phyloP scores from a whole-genome alignment of 2,888 invertebrate species.

The Orthosia cruda region DNA sequence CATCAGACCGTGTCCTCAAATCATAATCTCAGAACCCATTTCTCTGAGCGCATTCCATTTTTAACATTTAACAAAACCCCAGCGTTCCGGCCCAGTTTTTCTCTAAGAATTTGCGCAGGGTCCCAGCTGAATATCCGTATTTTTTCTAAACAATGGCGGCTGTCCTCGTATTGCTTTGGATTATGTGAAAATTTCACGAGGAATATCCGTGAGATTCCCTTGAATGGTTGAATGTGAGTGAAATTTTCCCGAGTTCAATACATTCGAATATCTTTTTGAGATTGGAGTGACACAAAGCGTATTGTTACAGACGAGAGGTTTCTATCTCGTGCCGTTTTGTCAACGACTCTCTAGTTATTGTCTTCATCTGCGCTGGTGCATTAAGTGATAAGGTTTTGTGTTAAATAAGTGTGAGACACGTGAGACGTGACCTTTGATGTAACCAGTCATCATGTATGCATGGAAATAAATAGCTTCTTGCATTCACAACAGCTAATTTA shows the following conservation, averaged over 20 bases:
- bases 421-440: constrained; percentile 47
- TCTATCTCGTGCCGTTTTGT: constrained; percentile 84
- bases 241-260: constrained; percentile 87
- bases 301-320: constrained; percentile 86
- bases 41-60: constrained; percentile 55
- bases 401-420: constrained; percentile 53
- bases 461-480: constrained; percentile 40
- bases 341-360: constrained; percentile 81
- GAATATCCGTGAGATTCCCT: constrained; percentile 79
- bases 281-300: constrained; percentile 89
- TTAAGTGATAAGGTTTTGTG: constrained; percentile 66
- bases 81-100: constrained; percentile 55
- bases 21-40: constrained; percentile 54
- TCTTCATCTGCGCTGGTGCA: constrained; percentile 72
- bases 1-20: constrained; percentile 43
- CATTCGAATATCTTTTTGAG: constrained; percentile 89
- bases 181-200: constrained; percentile 82
- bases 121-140: constrained; percentile 73
- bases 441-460: constrained; percentile 45
- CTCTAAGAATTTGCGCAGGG: constrained; percentile 71
- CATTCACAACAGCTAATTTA: constrained; percentile 21
- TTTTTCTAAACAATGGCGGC: constrained; percentile 81
- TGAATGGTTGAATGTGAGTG: constrained; percentile 82
- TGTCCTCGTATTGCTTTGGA: constrained; percentile 72
- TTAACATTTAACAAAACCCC: constrained; percentile 63